Evolutionary conservation across 2,797 vertebrate genomes (phyloP).

Genomic region (Chromis chromis): DNA sequence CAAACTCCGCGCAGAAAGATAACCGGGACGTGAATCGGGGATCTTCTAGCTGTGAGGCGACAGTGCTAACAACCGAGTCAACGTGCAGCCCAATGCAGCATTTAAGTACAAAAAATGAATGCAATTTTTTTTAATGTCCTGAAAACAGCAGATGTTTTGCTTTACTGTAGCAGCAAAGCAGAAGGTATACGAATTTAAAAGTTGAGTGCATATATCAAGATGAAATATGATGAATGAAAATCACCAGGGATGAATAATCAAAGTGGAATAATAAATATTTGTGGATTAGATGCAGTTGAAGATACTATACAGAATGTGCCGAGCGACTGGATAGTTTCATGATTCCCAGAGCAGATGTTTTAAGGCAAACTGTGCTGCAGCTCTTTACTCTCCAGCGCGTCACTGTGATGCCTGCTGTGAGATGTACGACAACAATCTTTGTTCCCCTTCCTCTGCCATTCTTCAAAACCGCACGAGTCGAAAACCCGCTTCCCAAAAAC

Average conservation of each 20-base stretch:
- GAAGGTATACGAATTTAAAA: not conserved
- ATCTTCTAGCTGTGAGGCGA: too few relatives aligned
- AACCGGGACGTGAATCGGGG: too few relatives aligned
- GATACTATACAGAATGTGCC: not conserved
- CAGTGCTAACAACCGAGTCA: too few relatives aligned
- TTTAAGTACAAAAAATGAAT: not conserved
- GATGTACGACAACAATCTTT: constrained; percentile 7
- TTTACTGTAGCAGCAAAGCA: not conserved
- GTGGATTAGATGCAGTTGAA: constrained; percentile 1
- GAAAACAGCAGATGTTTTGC: not conserved
- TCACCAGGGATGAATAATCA: not conserved
- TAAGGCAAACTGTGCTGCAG: constrained; percentile 1
- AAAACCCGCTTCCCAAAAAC: constrained; percentile 10
- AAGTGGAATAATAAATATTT: not conserved
- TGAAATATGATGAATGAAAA: not conserved
- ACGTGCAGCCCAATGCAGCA: too few relatives aligned
- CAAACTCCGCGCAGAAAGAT: too few relatives aligned
- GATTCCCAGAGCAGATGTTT: constrained; percentile 3
- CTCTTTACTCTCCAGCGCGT: not conserved
- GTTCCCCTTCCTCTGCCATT: not conserved
- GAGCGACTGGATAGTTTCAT: not conserved
- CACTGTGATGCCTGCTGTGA: not conserved
- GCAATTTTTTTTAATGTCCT: not conserved
- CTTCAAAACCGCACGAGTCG: not conserved
- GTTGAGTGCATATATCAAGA: not conserved